A percentile compares a stretch with the other conserved stretches of the same genome.
Conservation (phyloP, 2,797 vertebrate genomes). For the Trachops cirrhosus region DNA sequence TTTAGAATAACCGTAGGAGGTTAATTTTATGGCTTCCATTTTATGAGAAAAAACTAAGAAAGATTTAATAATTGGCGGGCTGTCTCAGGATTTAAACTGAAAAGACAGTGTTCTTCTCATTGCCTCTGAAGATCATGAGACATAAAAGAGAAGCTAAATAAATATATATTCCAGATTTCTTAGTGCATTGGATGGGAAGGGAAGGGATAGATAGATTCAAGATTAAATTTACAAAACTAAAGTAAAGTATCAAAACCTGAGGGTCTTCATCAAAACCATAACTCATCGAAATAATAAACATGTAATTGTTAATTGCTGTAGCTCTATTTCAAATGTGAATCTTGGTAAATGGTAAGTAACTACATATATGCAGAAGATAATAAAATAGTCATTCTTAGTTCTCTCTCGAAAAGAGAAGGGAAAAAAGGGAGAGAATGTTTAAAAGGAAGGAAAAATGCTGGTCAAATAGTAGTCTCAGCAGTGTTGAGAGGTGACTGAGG, state of each 20-base stretch:
- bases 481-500: not conserved
- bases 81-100: not conserved
- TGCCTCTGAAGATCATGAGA: not conserved
- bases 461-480: not conserved
- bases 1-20: not conserved
- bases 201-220: not conserved
- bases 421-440: no score
- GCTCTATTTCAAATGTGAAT: not conserved
- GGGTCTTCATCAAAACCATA: not conserved
- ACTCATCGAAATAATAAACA: not conserved
- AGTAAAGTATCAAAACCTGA: not conserved
- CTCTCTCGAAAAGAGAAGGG: not conserved
- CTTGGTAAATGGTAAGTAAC: not conserved
- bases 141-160: not conserved
- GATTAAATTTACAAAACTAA: constrained; percentile 8
- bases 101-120: not conserved
- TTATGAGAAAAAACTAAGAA: constrained; percentile 4
- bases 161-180: no score
- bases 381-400: not conserved
- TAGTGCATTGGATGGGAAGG: not conserved
- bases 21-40: not conserved
- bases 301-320: not conserved
- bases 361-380: not conserved
- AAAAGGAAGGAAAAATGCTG: not conserved
- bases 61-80: not conserved